Percentiles rank a stretch among this genome's conserved stretches.
phyloP scores from a whole-genome alignment of 2,113 vertebrate genomes.

The Astur gentilis region DNA sequence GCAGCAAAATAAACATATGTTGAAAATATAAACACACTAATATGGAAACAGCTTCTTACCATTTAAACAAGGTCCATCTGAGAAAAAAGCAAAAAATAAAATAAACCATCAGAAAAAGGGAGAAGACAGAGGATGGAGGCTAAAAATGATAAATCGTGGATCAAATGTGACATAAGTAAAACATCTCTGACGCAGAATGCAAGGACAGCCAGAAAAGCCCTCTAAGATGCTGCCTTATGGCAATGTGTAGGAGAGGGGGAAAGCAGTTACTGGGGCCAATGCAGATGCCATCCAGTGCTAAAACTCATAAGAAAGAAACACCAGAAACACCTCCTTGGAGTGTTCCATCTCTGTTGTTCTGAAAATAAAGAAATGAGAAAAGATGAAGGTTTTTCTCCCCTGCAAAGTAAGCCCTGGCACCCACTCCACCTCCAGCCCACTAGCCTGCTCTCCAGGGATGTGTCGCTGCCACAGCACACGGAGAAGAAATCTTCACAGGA shows the following conservation, averaged over 20 bases:
- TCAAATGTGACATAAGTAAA: neutral
- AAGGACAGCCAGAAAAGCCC: neutral
- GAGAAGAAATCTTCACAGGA: neutral
- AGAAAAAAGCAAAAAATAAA: neutral
- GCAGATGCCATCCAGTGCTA: neutral
- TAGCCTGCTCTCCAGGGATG: neutral
- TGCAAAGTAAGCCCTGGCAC: neutral
- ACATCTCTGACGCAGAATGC: neutral
- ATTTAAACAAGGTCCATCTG: neutral
- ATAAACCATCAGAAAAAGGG: neutral
- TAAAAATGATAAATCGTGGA: neutral
- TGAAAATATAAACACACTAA: slow-evolving; percentile 10
- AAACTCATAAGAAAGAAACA: neutral
- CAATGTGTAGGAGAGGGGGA: neutral
- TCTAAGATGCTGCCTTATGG: neutral
- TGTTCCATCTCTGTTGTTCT: neutral
- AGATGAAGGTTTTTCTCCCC: neutral
- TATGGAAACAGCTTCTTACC: neutral
- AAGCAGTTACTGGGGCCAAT: neutral
- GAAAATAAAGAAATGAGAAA: neutral
- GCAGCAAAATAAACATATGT: slow-evolving; percentile 17
- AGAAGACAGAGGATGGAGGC: neutral
- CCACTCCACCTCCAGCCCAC: accelerated
- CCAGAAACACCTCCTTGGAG: neutral
- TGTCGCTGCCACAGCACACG: neutral